Conservation (phyloP, 2,797 vertebrate species). For the Typhlichthys eigenmanni region DNA sequence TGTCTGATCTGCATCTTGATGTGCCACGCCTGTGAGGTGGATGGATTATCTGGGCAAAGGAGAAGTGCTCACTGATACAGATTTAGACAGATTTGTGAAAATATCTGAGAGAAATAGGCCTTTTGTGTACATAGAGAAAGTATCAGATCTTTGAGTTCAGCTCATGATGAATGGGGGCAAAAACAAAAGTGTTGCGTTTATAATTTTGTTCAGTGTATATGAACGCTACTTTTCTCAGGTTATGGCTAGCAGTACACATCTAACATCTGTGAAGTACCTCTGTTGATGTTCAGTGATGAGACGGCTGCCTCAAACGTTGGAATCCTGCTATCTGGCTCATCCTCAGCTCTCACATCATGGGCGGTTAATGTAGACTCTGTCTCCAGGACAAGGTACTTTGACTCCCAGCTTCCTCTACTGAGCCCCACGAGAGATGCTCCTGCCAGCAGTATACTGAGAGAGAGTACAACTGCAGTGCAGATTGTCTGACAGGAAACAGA, state of each 20-base stretch:
- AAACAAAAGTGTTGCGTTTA: no score
- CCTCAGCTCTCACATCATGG: constrained; percentile 56
- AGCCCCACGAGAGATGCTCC: constrained; percentile 87
- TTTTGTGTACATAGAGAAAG: no score
- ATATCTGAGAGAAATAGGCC: no score
- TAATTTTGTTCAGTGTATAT: no score
- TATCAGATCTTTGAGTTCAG: no score
- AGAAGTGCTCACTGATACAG: no score
- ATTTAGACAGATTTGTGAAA: no score
- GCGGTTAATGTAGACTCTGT: constrained; percentile 55
- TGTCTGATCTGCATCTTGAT: no score
- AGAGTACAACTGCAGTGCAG: constrained; percentile 82
- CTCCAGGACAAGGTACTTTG: constrained; percentile 76
- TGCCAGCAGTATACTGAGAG: constrained; percentile 82
- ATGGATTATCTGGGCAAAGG: no score
- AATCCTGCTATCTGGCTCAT: constrained; percentile 60
- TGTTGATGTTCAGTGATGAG: constrained; percentile 51
- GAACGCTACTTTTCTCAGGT: no score
- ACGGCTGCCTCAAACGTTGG: constrained; percentile 39
- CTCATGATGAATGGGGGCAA: no score
- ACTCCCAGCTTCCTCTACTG: constrained; percentile 81
- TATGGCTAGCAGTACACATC: background rate
- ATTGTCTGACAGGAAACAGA: constrained; percentile 79
- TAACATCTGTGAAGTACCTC: constrained; percentile 63
- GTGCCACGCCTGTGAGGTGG: no score